phyloP scores from a whole-genome alignment of 2,888 invertebrate genomes.

The Bugulina stolonifera region DNA sequence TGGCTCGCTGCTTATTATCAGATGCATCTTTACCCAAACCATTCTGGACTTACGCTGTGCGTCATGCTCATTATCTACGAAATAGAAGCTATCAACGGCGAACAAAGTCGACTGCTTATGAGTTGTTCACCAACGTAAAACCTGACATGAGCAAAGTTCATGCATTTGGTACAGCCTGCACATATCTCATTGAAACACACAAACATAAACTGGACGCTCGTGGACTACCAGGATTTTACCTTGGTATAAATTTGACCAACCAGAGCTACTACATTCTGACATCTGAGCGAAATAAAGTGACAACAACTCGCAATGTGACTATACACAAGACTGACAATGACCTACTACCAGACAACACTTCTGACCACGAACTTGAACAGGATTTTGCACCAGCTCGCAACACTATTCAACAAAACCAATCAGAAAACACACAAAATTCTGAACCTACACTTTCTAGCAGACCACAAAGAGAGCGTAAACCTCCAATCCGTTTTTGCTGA shows the following conservation, averaged over 20 bases:
- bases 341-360: not conserved
- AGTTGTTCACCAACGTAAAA: not conserved
- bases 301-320: not conserved
- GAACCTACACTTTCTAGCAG: not conserved
- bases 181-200: not conserved
- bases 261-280: not conserved
- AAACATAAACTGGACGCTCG: not conserved
- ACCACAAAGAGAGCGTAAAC: not conserved
- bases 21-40: not conserved
- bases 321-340: constrained; percentile 13
- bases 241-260: not conserved
- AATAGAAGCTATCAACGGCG: constrained; percentile 1
- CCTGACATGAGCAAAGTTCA: not conserved
- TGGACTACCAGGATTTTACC: not conserved
- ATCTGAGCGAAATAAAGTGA: not conserved
- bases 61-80: not conserved
- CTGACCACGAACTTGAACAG: no score
- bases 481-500: not conserved
- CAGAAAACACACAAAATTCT: no score
- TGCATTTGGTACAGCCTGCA: not conserved
- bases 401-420: no score
- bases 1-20: not conserved
- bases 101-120: not conserved
- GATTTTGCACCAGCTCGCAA: no score
- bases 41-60: not conserved